Evolutionary conservation across 2,888 invertebrate species (phyloP).

Genomic region (Cistogaster globosa): DNA sequence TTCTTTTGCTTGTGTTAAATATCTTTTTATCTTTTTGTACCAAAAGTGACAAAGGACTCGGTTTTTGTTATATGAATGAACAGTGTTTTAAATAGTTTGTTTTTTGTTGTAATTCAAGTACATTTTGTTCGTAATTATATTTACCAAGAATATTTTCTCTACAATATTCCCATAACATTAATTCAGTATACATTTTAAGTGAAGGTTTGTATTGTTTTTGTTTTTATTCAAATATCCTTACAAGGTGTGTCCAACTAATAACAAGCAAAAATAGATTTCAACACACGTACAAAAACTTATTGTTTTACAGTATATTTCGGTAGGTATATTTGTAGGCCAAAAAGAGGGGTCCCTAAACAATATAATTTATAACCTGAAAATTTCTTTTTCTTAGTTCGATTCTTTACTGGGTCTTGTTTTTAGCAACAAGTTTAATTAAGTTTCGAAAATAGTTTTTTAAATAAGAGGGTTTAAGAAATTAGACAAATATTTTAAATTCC

Average conservation of each 20-base stretch:
- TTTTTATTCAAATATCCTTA: slow-evolving; percentile 30
- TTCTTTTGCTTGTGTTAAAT: slow-evolving; percentile 7
- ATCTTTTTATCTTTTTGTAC: slow-evolving; percentile 22
- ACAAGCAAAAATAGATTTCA: neutral
- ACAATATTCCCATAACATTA: slow-evolving; percentile 10
- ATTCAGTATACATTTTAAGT: neutral
- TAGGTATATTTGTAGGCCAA: slow-evolving; percentile 32
- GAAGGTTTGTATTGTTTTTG: neutral
- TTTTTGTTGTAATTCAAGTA: slow-evolving; percentile 49
- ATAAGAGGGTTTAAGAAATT: no score
- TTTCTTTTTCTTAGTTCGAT: neutral
- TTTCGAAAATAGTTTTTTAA: no score
- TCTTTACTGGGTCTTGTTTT: neutral
- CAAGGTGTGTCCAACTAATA: slow-evolving; percentile 63
- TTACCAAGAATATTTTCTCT: slow-evolving; percentile 46
- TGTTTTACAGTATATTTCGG: slow-evolving; percentile 10
- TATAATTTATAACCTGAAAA: neutral
- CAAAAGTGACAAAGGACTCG: slow-evolving; percentile 48
- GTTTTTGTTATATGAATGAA: slow-evolving; percentile 22
- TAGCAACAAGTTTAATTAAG: no score
- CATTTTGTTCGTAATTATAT: slow-evolving; percentile 63
- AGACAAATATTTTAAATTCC: no score
- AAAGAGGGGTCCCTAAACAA: neutral
- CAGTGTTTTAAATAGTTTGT: neutral
- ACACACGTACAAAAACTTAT: slow-evolving; percentile 8